Conservation (phyloP, 2,888 invertebrate species). For the Acanthoscelides obtectus region DNA sequence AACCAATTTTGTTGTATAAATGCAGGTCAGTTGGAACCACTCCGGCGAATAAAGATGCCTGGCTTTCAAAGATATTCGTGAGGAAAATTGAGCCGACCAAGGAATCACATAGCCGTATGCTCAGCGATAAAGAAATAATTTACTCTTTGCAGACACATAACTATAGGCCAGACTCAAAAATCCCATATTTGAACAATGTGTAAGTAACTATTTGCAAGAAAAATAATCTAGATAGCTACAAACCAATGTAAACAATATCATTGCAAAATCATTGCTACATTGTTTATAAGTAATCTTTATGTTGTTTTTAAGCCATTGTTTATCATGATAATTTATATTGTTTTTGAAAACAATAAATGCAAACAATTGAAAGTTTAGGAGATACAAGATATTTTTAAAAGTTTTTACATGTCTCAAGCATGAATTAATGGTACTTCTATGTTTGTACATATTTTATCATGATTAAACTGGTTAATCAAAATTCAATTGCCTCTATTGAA, state of each 20-base stretch:
- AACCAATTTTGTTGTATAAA: not conserved
- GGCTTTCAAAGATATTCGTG: constrained; percentile 85
- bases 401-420: too few relatives aligned
- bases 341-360: not conserved
- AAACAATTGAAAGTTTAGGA: too few relatives aligned
- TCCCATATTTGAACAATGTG: constrained; percentile 87
- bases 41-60: constrained; percentile 60
- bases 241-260: not conserved
- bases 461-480: too few relatives aligned
- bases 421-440: too few relatives aligned
- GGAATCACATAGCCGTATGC: constrained; percentile 93
- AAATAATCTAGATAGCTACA: not conserved
- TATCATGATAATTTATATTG: not conserved
- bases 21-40: constrained; percentile 41
- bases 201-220: constrained; percentile 55
- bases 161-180: constrained; percentile 83
- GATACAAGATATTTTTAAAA: too few relatives aligned
- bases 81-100: constrained; percentile 91
- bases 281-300: too few relatives aligned
- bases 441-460: too few relatives aligned
- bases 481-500: too few relatives aligned
- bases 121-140: constrained; percentile 93
- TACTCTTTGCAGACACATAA: constrained; percentile 95
- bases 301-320: not conserved
- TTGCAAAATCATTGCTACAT: not conserved